phyloP scores from a whole-genome alignment of 2,797 vertebrate genomes.

The Periparus ater region DNA sequence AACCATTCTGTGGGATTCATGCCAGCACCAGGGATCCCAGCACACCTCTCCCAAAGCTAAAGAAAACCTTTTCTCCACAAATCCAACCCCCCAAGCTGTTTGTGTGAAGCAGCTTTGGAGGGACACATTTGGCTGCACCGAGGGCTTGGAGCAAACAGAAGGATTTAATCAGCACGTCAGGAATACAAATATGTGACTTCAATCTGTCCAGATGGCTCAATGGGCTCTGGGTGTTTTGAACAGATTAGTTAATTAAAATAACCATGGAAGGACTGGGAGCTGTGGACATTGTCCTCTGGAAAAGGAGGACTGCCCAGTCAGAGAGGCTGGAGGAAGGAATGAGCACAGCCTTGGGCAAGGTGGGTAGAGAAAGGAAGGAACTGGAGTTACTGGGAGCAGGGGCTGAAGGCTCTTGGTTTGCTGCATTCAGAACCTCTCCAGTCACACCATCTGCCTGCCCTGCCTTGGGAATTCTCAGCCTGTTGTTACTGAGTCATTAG shows the following conservation, averaged over 20 bases:
- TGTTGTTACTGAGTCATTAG: neutral
- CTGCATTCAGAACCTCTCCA: neutral
- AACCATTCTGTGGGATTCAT: neutral
- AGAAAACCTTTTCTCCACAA: neutral
- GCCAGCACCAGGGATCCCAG: neutral
- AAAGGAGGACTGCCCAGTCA: neutral
- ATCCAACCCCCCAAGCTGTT: neutral
- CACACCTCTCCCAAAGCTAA: neutral
- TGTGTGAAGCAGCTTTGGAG: neutral
- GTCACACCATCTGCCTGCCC: neutral
- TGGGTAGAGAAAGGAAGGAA: neutral
- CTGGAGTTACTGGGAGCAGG: neutral
- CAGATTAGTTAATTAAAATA: slow-evolving; percentile 40
- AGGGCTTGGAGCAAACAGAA: neutral
- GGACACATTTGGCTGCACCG: neutral
- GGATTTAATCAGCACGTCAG: neutral
- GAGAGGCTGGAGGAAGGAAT: neutral
- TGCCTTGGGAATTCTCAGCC: neutral
- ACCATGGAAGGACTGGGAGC: neutral
- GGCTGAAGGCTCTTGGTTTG: neutral
- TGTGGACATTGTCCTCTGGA: neutral
- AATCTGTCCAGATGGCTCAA: slow-evolving; percentile 5
- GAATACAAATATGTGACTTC: neutral
- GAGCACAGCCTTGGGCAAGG: neutral
- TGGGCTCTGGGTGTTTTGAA: neutral